Evolutionary conservation across 2,888 invertebrate genomes (phyloP), one percentile per base, ranked within the genome.

Genomic region (Orthosia gracilis): DNA sequence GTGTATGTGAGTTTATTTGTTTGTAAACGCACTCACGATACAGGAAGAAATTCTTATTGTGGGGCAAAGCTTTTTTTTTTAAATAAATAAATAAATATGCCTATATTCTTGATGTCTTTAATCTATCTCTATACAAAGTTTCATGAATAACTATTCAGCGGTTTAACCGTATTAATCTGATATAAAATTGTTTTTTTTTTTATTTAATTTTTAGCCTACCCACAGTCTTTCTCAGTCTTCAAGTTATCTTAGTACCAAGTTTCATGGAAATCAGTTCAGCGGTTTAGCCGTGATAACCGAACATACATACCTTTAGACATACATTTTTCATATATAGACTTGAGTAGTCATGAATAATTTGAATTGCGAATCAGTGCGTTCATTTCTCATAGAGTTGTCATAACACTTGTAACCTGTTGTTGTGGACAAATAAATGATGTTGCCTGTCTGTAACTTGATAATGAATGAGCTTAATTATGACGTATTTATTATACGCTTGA

Each of bases 341-440:
- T 52, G 15, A 4, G 12, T 69, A 21, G n/a, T 18, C 7, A 21
- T 15, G 12, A 21, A 18, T 21, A 40, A 72, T 52, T 47, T 67
- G 26, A 55, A 70, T 74, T 61, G 61, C 57, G 47, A 75, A 74
- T 67, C 50, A 50, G 69, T 59, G 17, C 21, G 31, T 69, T 68
- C 40, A 80, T 80, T 80, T 75, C 61, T 84, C 75, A 80, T 52
- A 15, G 17, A 68, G 52, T 61, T 80, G 71, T 71, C 75, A 59
- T 40, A 79, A 70, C 26, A 57, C 49, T 70, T 50, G 54, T 70
- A 40, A 55, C 23, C 2, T 21, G 81, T 75, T 71, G 18, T 12
- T 2, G 50, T 64, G 13, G 66, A 83, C 57, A 18, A 40, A 71
- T 78, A 18, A 62, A 83, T 78, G 66, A 52, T 50, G 65, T 63